phyloP scores from a whole-genome alignment of 1,140 invertebrate genomes.

The Tribolium madens region DNA sequence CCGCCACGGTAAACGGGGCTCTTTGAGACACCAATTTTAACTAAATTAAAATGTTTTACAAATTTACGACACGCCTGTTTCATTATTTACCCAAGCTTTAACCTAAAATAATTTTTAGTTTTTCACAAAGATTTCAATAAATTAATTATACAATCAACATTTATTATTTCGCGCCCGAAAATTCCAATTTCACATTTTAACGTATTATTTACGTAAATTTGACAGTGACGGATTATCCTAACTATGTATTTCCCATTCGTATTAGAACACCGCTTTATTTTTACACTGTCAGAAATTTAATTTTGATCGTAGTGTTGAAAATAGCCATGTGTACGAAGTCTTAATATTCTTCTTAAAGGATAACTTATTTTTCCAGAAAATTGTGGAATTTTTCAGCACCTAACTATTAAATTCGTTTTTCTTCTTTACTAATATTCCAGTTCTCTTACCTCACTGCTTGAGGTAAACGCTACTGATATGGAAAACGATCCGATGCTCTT shows the following conservation, averaged over 20 bases:
- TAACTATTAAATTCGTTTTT: too few species aligned
- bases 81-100: slow-evolving; percentile 2
- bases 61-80: slow-evolving; percentile 22
- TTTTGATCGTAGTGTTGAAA: not conserved
- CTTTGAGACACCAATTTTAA: slow-evolving; percentile 33
- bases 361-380: too few species aligned
- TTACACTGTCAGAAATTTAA: not conserved
- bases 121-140: not conserved
- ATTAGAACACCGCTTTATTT: not conserved
- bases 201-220: slow-evolving; percentile 6
- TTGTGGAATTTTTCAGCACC: too few species aligned
- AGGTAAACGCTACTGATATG: too few species aligned
- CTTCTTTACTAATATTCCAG: too few species aligned
- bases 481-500: too few species aligned
- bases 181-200: slow-evolving; percentile 2
- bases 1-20: slow-evolving; percentile 25
- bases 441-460: too few species aligned
- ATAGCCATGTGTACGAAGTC: not conserved
- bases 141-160: too few species aligned
- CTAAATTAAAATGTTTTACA: slow-evolving; percentile 34
- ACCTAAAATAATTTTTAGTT: not conserved
- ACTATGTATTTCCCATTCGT: not conserved
- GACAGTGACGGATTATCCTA: not conserved
- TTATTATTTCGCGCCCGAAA: not conserved
- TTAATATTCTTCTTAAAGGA: not conserved